A percentile compares a stretch with the other conserved stretches of the same genome.
Conservation (phyloP, 2,797 vertebrate species). For the Coluber constrictor region DNA sequence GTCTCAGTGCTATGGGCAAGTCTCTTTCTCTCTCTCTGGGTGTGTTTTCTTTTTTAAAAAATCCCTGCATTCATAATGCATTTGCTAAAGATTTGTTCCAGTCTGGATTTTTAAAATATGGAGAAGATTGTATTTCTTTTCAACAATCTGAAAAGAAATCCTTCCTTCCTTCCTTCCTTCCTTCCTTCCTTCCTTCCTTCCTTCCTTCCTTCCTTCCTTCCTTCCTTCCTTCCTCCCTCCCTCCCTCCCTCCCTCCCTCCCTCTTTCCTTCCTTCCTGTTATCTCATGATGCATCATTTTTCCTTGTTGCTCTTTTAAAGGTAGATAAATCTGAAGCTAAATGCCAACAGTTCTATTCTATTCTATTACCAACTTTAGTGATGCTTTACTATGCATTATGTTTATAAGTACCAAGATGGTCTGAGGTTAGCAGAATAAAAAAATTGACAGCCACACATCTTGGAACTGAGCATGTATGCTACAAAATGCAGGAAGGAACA, state of each 20-base stretch:
- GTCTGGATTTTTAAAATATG: slow-evolving; percentile 14
- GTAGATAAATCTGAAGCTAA: background rate
- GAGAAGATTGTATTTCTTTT: background rate
- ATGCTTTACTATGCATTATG: background rate
- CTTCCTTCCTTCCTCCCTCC: background rate
- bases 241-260: too few relatives aligned
- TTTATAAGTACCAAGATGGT: background rate
- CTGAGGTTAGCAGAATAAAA: background rate
- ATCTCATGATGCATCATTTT: background rate
- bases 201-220: background rate
- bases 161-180: too few relatives aligned
- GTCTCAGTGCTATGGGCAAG: slow-evolving; percentile 30
- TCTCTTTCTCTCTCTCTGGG: background rate
- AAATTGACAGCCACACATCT: background rate
- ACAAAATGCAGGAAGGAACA: background rate
- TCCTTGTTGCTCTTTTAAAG: background rate
- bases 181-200: background rate
- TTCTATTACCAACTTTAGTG: background rate
- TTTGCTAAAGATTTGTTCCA: slow-evolving; percentile 18
- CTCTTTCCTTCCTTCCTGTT: background rate
- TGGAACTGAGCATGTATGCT: background rate
- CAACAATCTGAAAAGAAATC: background rate
- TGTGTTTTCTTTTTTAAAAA: background rate
- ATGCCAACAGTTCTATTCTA: background rate
- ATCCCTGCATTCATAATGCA: background rate